Base-by-base conservation (phyloP, 2,113 vertebrate genomes). In the Tenrec ecaudatus region DNA sequence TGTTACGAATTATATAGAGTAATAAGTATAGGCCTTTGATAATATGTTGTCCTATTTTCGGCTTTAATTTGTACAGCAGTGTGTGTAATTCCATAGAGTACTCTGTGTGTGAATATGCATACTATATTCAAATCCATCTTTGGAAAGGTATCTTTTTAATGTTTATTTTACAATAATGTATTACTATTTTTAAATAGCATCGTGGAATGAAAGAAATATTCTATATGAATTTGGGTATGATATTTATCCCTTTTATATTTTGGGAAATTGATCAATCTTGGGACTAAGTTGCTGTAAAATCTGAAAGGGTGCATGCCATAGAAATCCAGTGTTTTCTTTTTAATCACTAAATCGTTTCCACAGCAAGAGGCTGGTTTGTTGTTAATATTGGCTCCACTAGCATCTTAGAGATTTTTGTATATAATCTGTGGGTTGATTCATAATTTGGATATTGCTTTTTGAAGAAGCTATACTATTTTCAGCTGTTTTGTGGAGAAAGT, bases 1-100 rank as follows among this genome's bases (percentile, higher is more conserved):
- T 82, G 91, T 95, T 78, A 73, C 1, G 53, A 95, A 94, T 97
- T 97, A 92, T 73, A 96, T 79, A 95, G 25, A 94, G 93, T 97
- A 96, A 96, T 96, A 96, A 93, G 77, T 92, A 93, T 95, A 96
- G 91, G 85, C 71, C 88, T 94, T 86, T 95, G 96, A 96, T 96
- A 96, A 93, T 87, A 93, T 89, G 94, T 94, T 96, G 93, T 96
- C 93, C 73, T 93, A 93, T 93, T 95, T 95, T 36, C 86, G 73
- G 73, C 90, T 96, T 95, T 96, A 93, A 96, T 96, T 96, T 96
- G 86, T 94, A 95, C 6, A 93, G 66, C 62, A 84, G 71, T 86
- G 83, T 93, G 43, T 76, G 17, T 90, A 95, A 95, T 95, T 94
- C 68, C 73, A 79, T 89, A 82, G 94, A 88, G 76, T 86, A 40